Base-by-base conservation (phyloP, 2,113 vertebrate species). In the Xiphophorus hellerii region DNA sequence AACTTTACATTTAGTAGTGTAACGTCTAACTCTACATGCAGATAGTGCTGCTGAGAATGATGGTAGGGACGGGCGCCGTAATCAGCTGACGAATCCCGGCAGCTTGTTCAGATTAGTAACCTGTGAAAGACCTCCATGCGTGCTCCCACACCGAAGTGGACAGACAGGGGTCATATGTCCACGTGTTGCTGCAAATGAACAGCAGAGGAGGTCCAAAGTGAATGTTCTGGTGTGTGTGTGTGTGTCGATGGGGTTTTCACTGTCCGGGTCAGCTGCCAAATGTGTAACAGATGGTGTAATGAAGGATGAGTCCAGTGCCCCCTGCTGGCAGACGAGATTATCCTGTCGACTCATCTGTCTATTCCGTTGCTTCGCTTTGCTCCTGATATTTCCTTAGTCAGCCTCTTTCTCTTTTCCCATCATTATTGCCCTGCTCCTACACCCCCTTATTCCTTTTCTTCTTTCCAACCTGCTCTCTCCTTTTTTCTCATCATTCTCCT, bases 241-340 rank as follows among this genome's bases (percentile, higher is more conserved):
- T 83, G 78, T 71, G 80, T 74, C 0, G 2, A 69, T 61, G 35
- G 13, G 61, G 62, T 33, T 73, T 73, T 81, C 54, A 54, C 58
- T 87, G 84, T 84, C 79, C 84, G 81, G 88, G 78, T 89, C 85
- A 84, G 81, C 81, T 78, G 81, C 79, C 86, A 90, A 74, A 80
- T 86, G 81, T 88, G 62, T 25, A 72, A 77, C 84, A 86, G 86
- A 90, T 90, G 88, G 86, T 83, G 61, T 58, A 77, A 75, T 83
- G 82, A 70, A 62, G 28, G 79, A 76, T 76, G 68, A 85, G 76
- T 37, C 61, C 78, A 85, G 87, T 77, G 70, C 82, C 82, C 83
- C 88, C 88, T 90, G 86, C 88, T 85, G 88, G 82, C 76, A 81
- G 65, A 81, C 20, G 61, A 77, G 74, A 77, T 70, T 42, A 39